Conservation (phyloP, 1,140 invertebrate species). For the Ips nitidus region DNA sequence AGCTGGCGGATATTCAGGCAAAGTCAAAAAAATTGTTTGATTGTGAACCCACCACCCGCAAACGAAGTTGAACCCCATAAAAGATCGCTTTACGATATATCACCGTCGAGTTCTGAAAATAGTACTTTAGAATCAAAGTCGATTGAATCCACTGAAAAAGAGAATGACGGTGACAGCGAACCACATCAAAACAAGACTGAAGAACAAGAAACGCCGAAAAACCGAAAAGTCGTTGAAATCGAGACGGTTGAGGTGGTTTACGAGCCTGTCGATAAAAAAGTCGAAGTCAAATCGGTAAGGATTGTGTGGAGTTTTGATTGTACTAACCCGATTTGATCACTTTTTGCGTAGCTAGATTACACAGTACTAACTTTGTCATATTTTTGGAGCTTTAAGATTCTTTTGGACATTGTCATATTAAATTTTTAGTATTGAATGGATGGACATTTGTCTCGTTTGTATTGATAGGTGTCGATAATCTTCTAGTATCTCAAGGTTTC, state of each 20-base stretch:
- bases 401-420: no score
- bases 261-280: slow-evolving; percentile 37
- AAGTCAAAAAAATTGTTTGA: slow-evolving; percentile 51
- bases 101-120: slow-evolving; percentile 23
- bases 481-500: no score
- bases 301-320: slow-evolving; percentile 6
- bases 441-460: no score
- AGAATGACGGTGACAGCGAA: slow-evolving; percentile 12
- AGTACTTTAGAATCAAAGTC: slow-evolving; percentile 8
- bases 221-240: slow-evolving; percentile 35
- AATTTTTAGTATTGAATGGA: no score
- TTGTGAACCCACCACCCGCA: slow-evolving; percentile 6
- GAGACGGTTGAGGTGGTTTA: slow-evolving; percentile 41
- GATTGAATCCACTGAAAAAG: slow-evolving; percentile 10
- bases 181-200: slow-evolving; percentile 3
- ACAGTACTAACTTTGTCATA: background rate
- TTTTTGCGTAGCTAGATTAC: background rate
- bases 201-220: slow-evolving; percentile 5
- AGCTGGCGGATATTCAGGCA: slow-evolving; percentile 62
- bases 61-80: slow-evolving; percentile 40
- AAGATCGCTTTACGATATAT: slow-evolving; percentile 32
- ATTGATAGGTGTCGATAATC: no score
- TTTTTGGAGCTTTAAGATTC: no score
- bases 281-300: slow-evolving; percentile 43
- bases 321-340: slow-evolving; percentile 6